phyloP scores from a whole-genome alignment of 2,797 vertebrate genomes.

The Spondyliosoma cantharus region DNA sequence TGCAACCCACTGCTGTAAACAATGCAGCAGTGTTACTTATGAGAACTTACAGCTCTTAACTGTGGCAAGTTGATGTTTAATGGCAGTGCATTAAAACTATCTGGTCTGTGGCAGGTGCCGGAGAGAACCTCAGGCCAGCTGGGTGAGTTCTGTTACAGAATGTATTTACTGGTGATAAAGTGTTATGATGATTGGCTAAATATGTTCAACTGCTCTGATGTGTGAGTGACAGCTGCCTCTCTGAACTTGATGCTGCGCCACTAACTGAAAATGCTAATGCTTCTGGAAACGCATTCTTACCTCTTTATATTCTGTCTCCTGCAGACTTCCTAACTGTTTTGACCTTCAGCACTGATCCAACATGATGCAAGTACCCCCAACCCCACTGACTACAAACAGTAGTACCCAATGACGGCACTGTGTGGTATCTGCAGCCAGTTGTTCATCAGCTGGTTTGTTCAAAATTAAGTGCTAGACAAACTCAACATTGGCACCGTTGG shows the following conservation, averaged over 20 bases:
- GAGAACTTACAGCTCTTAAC: conserved; percentile 81
- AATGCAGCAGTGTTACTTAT: conserved; percentile 90
- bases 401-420: conserved; percentile 66
- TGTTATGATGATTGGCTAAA: conserved; percentile 90
- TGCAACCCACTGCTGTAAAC: conserved; percentile 90
- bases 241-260: conserved; percentile 63
- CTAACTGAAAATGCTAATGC: rapidly evolving
- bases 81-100: rapidly evolving
- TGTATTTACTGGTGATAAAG: rapidly evolving
- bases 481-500: conserved; percentile 88
- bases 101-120: conserved; percentile 19
- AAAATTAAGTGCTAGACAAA: conserved; percentile 88
- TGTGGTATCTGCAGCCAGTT: conserved; percentile 90
- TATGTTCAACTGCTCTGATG: conserved; percentile 98
- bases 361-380: conserved; percentile 16
- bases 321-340: conserved; percentile 23
- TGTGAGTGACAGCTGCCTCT: conserved; percentile 75
- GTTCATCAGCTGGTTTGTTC: conserved; percentile 86
- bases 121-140: rapidly evolving
- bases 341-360: not conserved
- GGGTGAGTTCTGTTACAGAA: conserved; percentile 37
- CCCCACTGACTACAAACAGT: too few relatives aligned
- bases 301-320: not conserved
- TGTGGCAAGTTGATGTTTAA: rapidly evolving
- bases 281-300: not conserved